These are phyloP conservation scores for Oreohelix idahoensis DNA, from an alignment of 1,140 invertebrate species.

Conservation along the genomic window DNA sequence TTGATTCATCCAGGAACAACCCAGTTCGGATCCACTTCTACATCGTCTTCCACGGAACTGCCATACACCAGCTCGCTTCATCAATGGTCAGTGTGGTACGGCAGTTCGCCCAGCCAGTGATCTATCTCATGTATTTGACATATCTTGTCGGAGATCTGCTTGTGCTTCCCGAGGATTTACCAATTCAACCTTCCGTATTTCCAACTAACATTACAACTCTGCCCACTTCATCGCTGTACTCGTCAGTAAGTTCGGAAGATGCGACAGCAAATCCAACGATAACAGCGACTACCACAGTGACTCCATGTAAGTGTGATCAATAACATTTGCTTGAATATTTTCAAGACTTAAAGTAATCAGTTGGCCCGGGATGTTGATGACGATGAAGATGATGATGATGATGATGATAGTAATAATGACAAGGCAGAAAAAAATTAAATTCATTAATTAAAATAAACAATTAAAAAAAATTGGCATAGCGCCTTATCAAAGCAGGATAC, in stretches of 20 bases:
- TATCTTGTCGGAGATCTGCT: constrained; percentile 19
- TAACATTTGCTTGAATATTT: too few relatives aligned
- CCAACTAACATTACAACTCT: constrained; percentile 26
- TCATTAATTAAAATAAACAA: too few relatives aligned
- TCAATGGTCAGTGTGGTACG: constrained; percentile 3
- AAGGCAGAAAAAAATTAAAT: too few relatives aligned
- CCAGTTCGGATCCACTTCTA: constrained; percentile 28
- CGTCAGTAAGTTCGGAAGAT: not conserved
- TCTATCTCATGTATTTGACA: constrained; percentile 9
- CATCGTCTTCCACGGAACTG: constrained; percentile 17
- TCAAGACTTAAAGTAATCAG: too few relatives aligned
- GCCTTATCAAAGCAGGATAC: too few relatives aligned
- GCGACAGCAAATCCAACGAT: not conserved
- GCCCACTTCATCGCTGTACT: not conserved
- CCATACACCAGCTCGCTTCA: not conserved
- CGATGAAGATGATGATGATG: too few relatives aligned
- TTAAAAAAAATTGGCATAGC: too few relatives aligned
- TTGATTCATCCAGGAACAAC: constrained; percentile 13
- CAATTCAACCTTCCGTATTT: not conserved
- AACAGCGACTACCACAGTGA: not conserved
- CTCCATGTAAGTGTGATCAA: constrained; percentile 1
- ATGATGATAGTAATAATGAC: too few relatives aligned
- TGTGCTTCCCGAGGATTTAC: constrained; percentile 3
- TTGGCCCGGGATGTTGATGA: too few relatives aligned
- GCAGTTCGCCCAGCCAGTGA: not conserved